Conservation (phyloP, 2,797 vertebrate species). For the Gastrophryne carolinensis region DNA sequence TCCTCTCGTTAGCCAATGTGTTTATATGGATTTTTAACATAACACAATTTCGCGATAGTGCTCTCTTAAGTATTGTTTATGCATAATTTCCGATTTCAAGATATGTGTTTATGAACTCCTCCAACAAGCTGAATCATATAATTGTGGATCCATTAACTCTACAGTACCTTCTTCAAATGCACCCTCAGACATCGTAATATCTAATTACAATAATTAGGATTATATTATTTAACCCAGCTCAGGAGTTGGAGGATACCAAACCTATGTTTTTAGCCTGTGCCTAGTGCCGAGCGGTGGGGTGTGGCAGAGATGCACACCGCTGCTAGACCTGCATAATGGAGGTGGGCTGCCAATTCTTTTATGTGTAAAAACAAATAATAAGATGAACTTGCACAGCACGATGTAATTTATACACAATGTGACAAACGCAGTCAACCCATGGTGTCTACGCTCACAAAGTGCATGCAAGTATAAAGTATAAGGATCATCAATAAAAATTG, state of each 20-base stretch:
- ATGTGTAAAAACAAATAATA: conserved; percentile 21
- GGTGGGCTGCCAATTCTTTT: not conserved
- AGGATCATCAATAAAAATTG: conserved; percentile 39
- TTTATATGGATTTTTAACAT: no score
- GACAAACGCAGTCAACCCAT: conserved; percentile 21
- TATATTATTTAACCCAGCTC: conserved; percentile 33
- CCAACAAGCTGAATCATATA: conserved; percentile 1
- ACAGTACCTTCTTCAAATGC: conserved; percentile 17
- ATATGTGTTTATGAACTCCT: conserved; percentile 1
- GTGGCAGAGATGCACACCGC: not conserved
- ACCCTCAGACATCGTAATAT: conserved; percentile 17
- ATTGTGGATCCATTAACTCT: conserved; percentile 9
- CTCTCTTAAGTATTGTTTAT: no score
- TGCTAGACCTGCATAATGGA: not conserved
- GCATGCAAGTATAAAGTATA: conserved; percentile 11
- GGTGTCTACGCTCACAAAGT: not conserved
- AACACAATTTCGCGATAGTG: no score
- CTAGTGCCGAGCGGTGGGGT: conserved; percentile 7
- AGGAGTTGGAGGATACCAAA: not conserved
- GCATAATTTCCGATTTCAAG: not conserved
- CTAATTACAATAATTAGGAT: conserved; percentile 44
- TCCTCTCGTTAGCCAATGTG: no score
- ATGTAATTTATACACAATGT: conserved; percentile 13
- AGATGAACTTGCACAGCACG: conserved; percentile 11
- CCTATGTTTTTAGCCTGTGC: conserved; percentile 1